Base-by-base conservation (phyloP, 2,797 vertebrate species). In the Cottoperca gobio region DNA sequence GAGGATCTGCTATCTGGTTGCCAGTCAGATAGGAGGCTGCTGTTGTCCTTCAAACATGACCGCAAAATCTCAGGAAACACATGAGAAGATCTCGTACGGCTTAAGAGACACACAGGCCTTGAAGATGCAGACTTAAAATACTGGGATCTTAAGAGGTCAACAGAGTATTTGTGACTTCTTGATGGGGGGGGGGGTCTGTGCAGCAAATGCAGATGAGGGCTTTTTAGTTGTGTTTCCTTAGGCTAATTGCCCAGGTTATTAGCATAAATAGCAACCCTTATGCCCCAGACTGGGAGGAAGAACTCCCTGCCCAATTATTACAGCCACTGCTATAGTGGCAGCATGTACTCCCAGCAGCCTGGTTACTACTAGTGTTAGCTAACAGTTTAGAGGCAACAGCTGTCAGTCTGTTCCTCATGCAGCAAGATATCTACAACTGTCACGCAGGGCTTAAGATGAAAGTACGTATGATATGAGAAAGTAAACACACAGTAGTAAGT, bases 281-380 rank as follows among this genome's bases (percentile, higher is more conserved):
- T 85, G 78, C 90, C 83, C 89, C 62, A 80, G 86, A 80, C 84
- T 83, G 93, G 89, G 92, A 87, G 79, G 80, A 86, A 73, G 79
- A 90, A 91, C 78, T 95, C 94, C 94, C 95, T 86, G 81, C 85
- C 93, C 91, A 95, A 95, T 95, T 95, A 95, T 85, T 91, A 86
- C 68, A 82, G 88, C 83, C 86, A 87, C 82, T 40, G 71, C 78
- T 35, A 73, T 31, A 69, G 78, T 85, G 83, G 77, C 74, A 75
- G 70, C 81, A 55, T 85, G 84, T 88, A 82, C 76, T 89, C 85
- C 91, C 87, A 58, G 79, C 81, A 88, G 89, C 85, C 81, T 76
- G 88, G 84, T 87, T 83, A 73, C 87, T 52, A 83, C 87, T 19
- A 70, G 76, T 79, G 80, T 70, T 80, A 76, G 78, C 73, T 55